phyloP scores from a whole-genome alignment of 1,140 invertebrate species.

The Drosophila micromelanica region DNA sequence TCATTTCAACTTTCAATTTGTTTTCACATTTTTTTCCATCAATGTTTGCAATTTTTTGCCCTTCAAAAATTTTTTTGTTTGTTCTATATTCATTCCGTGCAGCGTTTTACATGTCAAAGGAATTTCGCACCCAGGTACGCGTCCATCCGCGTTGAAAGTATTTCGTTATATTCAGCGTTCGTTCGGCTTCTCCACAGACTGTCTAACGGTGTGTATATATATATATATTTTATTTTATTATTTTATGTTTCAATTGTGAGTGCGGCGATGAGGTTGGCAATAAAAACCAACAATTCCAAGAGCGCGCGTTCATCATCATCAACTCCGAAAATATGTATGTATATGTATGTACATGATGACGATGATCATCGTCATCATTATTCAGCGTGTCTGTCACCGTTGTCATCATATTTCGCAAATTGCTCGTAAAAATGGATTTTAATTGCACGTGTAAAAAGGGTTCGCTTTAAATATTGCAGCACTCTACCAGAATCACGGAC shows the following conservation, averaged over 20 bases:
- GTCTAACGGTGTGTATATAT: conserved; percentile 39
- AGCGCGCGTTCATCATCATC: conserved; percentile 23
- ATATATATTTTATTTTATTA: conserved; percentile 26
- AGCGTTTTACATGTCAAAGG: conserved; percentile 77
- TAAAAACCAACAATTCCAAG: conserved; percentile 58
- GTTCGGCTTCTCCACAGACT: conserved; percentile 3
- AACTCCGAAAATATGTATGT: background rate
- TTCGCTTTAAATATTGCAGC: conserved; percentile 37
- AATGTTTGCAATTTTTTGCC: background rate
- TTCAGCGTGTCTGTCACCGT: conserved; percentile 51
- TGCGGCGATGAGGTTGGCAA: conserved; percentile 37
- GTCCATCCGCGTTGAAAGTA: conserved; percentile 49
- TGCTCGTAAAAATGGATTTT: conserved; percentile 74
- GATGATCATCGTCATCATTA: conserved; percentile 29
- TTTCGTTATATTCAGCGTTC: conserved; percentile 20
- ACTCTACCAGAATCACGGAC: conserved; percentile 2
- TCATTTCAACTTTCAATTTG: conserved; percentile 69
- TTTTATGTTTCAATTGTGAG: conserved; percentile 48
- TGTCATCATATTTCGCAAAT: conserved; percentile 74
- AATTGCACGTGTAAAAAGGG: conserved; percentile 74
- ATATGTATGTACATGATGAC: background rate
- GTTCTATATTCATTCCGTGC: conserved; percentile 38
- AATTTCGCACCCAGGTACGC: conserved; percentile 25
- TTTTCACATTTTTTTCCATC: conserved; percentile 27
- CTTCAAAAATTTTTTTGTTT: conserved; percentile 13